These are phyloP conservation scores for Nettapus auritus DNA, from an alignment of 2,113 vertebrate genomes.

Conservation along the genomic window DNA sequence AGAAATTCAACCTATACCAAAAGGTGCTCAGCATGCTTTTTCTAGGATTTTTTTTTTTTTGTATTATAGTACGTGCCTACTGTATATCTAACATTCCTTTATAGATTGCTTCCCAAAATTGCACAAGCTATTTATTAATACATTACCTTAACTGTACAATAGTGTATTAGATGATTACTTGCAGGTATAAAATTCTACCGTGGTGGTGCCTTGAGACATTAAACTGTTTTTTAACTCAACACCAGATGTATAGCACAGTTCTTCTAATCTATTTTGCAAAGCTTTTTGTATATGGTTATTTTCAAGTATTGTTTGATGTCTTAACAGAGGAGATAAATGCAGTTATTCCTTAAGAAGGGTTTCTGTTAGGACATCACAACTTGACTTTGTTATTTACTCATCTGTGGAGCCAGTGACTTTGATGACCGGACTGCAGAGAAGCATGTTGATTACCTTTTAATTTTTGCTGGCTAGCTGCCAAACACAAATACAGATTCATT, in stretches of 20 bases:
- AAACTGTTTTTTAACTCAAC: constrained; percentile 77
- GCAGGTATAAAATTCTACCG: constrained; percentile 78
- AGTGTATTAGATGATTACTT: constrained; percentile 73
- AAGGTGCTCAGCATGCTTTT: constrained; percentile 89
- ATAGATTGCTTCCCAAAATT: constrained; percentile 78
- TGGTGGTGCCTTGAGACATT: constrained; percentile 89
- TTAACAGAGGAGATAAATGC: constrained; percentile 32
- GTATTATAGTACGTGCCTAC: constrained; percentile 83
- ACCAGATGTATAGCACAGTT: constrained; percentile 64
- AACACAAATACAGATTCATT: constrained; percentile 59
- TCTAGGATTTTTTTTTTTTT: constrained; percentile 75
- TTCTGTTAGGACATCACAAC: constrained; percentile 29
- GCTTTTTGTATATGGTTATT: constrained; percentile 54
- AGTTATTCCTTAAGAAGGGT: not conserved
- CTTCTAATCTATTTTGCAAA: constrained; percentile 61
- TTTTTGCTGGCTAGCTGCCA: constrained; percentile 70
- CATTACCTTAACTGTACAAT: constrained; percentile 65
- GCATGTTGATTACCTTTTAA: constrained; percentile 68
- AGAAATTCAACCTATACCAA: constrained; percentile 72
- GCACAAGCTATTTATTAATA: constrained; percentile 75
- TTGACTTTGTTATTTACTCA: constrained; percentile 57
- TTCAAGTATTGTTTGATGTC: constrained; percentile 56
- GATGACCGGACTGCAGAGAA: constrained; percentile 54
- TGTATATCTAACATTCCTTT: constrained; percentile 80
- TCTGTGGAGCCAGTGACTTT: constrained; percentile 52